These are phyloP conservation scores for Adrianichthys oophorus DNA, from an alignment of 2,797 vertebrate species.

Conservation along the genomic window DNA sequence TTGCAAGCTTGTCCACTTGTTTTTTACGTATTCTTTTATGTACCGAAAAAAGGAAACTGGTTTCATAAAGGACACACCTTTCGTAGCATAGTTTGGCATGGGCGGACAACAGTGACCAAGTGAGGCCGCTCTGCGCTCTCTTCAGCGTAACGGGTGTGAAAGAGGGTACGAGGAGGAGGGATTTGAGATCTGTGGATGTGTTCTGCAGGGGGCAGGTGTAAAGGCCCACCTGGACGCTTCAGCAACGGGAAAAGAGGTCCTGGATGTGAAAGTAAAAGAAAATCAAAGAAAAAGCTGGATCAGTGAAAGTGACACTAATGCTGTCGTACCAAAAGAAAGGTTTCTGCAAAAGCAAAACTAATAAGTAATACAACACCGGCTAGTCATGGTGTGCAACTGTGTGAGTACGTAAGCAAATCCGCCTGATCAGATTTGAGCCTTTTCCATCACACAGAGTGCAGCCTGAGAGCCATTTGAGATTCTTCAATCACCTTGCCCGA, in stretches of 20 bases:
- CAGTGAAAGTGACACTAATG: slow-evolving; percentile 25
- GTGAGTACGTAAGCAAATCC: slow-evolving; percentile 76
- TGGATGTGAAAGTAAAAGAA: slow-evolving; percentile 46
- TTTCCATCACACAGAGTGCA: slow-evolving; percentile 78
- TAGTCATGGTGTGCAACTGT: slow-evolving; percentile 32
- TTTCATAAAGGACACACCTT: slow-evolving; percentile 68
- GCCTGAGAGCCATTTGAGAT: slow-evolving; percentile 76
- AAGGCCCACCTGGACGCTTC: slow-evolving; percentile 70
- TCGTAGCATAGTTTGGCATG: slow-evolving; percentile 77
- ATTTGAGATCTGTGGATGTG: slow-evolving; percentile 58
- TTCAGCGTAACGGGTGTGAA: slow-evolving; percentile 84
- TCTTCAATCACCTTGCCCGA: slow-evolving; percentile 60
- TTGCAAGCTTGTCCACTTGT: too few relatives aligned
- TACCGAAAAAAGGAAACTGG: neutral
- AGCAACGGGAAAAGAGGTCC: slow-evolving; percentile 66
- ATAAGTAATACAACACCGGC: slow-evolving; percentile 60
- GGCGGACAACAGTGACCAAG: slow-evolving; percentile 90
- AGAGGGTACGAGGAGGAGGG: slow-evolving; percentile 68
- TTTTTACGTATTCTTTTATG: too few relatives aligned
- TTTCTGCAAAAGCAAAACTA: slow-evolving; percentile 42
- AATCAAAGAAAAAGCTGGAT: neutral
- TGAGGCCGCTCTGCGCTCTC: slow-evolving; percentile 86
- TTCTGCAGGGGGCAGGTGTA: slow-evolving; percentile 31
- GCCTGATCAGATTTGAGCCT: slow-evolving; percentile 81
- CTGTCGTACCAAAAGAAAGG: slow-evolving; percentile 2